Percentiles rank a stretch among this genome's conserved stretches.
Evolutionary conservation across 2,797 vertebrate genomes (phyloP).

Genomic region (Aratinga solstitialis): DNA sequence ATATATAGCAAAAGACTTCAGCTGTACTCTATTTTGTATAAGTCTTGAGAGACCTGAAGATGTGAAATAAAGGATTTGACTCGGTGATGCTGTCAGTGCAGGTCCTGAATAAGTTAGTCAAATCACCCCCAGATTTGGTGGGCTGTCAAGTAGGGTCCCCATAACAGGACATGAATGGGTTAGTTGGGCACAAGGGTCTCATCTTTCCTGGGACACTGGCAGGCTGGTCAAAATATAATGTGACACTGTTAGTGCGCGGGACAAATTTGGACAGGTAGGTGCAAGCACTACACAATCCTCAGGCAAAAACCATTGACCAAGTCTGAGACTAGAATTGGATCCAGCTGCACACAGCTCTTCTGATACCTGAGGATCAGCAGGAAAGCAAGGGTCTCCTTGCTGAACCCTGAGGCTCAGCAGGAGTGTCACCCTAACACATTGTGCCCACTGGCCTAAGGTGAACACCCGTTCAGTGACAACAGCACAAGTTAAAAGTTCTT

Average conservation of each 20-base stretch:
- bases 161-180: neutral
- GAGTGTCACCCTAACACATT: neutral
- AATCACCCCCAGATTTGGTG: neutral
- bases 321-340: neutral
- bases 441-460: neutral
- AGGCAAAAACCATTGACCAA: neutral
- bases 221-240: neutral
- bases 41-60: neutral
- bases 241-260: neutral
- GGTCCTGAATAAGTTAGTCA: neutral
- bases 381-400: neutral
- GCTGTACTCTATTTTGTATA: neutral
- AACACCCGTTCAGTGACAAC: neutral
- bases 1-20: neutral
- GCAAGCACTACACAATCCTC: neutral
- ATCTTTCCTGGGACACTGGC: neutral
- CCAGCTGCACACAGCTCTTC: neutral
- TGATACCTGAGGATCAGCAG: neutral
- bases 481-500: neutral
- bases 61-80: neutral
- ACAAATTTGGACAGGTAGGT: neutral
- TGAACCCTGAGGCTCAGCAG: neutral
- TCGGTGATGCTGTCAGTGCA: neutral
- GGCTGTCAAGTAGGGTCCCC: neutral
- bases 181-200: neutral